These are phyloP conservation scores for Aselliscus stoliczkanus DNA, from an alignment of 2,797 vertebrate species.

Conservation along the genomic window DNA sequence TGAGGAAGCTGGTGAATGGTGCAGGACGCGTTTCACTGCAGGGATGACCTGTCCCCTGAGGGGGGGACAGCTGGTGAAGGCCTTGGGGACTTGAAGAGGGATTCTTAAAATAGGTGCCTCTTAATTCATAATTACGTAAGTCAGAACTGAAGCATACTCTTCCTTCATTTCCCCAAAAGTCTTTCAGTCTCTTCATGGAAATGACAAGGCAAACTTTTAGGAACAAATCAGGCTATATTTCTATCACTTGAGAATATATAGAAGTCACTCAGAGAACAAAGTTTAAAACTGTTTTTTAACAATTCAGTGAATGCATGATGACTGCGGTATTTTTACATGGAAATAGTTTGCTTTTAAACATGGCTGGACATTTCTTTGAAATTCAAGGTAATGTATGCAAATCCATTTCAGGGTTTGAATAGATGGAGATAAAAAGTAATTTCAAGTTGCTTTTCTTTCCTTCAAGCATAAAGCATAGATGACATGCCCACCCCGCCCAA, in stretches of 20 bases:
- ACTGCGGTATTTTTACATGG: background rate
- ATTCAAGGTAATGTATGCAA: background rate
- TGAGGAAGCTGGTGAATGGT: background rate
- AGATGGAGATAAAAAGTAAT: background rate
- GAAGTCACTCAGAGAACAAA: background rate
- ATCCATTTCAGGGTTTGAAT: background rate
- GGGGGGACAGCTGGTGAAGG: background rate
- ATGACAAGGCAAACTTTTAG: background rate
- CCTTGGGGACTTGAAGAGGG: background rate
- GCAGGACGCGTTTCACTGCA: background rate
- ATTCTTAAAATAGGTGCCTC: background rate
- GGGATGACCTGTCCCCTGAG: fast-evolving
- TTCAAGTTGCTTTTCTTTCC: background rate
- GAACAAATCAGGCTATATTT: background rate
- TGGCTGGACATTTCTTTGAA: background rate
- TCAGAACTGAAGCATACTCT: background rate
- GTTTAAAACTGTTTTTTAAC: background rate
- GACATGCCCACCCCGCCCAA: fast-evolving
- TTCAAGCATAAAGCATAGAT: too few relatives aligned
- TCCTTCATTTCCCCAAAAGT: background rate
- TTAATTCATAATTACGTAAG: background rate
- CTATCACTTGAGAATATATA: background rate
- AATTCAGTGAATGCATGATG: background rate
- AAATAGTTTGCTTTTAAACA: background rate
- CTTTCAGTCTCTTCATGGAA: background rate